A percentile compares a stretch with the other conserved stretches of the same genome.
These are phyloP conservation scores for Seladonia tumulorum DNA, from an alignment of 2,888 invertebrate genomes.

Conservation along the genomic window DNA sequence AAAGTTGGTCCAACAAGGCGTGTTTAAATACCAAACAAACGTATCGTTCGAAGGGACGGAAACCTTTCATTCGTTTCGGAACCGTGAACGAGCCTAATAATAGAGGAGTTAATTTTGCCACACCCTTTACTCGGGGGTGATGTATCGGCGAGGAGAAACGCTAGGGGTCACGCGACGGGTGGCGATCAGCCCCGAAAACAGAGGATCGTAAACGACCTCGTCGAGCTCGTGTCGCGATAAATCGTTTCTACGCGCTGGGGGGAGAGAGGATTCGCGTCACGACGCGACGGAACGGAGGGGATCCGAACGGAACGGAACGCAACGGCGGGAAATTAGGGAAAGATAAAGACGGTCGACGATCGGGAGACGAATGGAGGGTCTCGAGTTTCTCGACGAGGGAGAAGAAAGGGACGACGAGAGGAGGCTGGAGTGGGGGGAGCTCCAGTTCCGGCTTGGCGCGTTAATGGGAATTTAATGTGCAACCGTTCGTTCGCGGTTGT, in stretches of 20 bases:
- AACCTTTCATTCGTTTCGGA: background rate
- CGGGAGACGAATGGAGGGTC: slow-evolving; percentile 24
- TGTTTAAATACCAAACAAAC: background rate
- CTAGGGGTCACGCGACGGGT: background rate
- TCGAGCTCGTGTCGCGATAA: background rate
- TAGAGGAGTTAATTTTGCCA: background rate
- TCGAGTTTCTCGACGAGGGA: background rate
- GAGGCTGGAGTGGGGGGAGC: background rate
- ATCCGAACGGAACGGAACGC: background rate
- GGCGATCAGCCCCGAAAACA: background rate
- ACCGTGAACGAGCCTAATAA: background rate
- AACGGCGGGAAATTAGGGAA: slow-evolving; percentile 9
- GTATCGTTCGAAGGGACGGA: background rate
- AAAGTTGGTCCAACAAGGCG: background rate
- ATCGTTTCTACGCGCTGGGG: background rate
- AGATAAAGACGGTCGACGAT: slow-evolving; percentile 32
- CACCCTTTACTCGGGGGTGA: background rate
- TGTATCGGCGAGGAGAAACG: background rate
- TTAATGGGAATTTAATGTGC: slow-evolving; percentile 74
- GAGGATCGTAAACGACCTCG: background rate
- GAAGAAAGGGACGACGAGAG: slow-evolving; percentile 18
- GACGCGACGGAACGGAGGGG: background rate
- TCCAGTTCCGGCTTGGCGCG: slow-evolving; percentile 18
- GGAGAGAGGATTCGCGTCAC: background rate
- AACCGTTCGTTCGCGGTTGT: slow-evolving; percentile 24